phyloP scores from a whole-genome alignment of 2,888 invertebrate genomes.

The Sabatieria punctata region DNA sequence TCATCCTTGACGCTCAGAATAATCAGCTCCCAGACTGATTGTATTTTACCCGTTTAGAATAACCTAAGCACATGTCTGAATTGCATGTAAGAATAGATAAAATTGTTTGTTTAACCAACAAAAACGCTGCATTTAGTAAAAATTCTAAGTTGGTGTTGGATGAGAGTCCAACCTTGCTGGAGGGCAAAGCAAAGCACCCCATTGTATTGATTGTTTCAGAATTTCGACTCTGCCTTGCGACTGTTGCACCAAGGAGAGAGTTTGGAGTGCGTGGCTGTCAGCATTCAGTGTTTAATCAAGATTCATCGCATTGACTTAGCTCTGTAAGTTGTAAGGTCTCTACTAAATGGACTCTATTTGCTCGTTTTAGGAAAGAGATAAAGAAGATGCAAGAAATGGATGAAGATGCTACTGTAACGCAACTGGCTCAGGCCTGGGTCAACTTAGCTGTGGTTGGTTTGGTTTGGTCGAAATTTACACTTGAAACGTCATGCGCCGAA shows the following conservation, averaged over 20 bases:
- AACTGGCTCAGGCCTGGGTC: constrained; percentile 86
- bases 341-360: constrained; percentile 5
- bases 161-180: too few relatives aligned
- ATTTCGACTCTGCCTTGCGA: constrained; percentile 70
- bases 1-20: too few relatives aligned
- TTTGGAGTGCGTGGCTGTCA: constrained; percentile 50
- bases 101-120: too few relatives aligned
- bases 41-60: too few relatives aligned
- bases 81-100: too few relatives aligned
- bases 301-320: constrained; percentile 83
- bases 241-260: constrained; percentile 65
- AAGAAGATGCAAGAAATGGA: constrained; percentile 84
- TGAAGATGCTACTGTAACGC: constrained; percentile 89
- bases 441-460: constrained; percentile 67
- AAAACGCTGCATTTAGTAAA: too few relatives aligned
- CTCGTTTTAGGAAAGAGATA: constrained; percentile 52
- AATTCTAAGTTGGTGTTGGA: too few relatives aligned
- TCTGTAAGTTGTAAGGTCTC: constrained; percentile 25
- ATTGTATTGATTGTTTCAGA: constrained; percentile 43
- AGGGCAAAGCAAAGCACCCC: too few relatives aligned
- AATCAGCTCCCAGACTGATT: too few relatives aligned
- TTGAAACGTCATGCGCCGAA: too few relatives aligned
- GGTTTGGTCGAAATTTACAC: too few relatives aligned
- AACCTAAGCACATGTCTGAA: too few relatives aligned
- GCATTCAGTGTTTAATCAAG: constrained; percentile 22